phyloP scores from a whole-genome alignment of 1,140 invertebrate genomes.

The Zaprionus vittiger region DNA sequence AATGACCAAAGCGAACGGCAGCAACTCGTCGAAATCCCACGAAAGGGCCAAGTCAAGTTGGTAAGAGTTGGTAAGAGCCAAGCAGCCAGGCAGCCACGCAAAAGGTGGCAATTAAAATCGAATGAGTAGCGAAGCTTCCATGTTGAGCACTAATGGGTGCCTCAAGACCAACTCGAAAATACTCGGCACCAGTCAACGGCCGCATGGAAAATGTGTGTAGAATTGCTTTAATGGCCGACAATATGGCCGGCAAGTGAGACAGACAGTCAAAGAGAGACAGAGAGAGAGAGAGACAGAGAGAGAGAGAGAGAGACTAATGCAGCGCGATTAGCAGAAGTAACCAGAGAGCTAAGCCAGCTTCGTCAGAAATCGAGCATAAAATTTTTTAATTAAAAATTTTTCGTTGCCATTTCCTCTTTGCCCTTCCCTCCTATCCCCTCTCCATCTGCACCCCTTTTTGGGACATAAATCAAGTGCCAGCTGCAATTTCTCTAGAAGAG shows the following conservation, averaged over 20 bases:
- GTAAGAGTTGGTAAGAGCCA: constrained; percentile 11
- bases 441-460: constrained; percentile 13
- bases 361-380: constrained; percentile 83
- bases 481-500: constrained; percentile 74
- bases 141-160: constrained; percentile 81
- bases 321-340: constrained; percentile 44
- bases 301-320: constrained; percentile 53
- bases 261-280: background rate
- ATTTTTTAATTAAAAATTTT: constrained; percentile 80
- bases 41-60: constrained; percentile 63
- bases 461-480: constrained; percentile 70
- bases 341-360: constrained; percentile 32
- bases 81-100: constrained; percentile 54
- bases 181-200: background rate
- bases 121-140: constrained; percentile 82
- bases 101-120: constrained; percentile 78
- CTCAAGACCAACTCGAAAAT: constrained; percentile 26
- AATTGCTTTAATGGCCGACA: constrained; percentile 82
- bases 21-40: constrained; percentile 61
- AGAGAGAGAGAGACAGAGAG: constrained; percentile 16
- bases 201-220: constrained; percentile 77
- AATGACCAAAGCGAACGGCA: constrained; percentile 61
- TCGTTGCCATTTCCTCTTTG: constrained; percentile 28
- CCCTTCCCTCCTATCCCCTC: background rate
- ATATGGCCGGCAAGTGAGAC: constrained; percentile 63